These are phyloP conservation scores for Passerculus sandwichensis DNA, from an alignment of 2,797 vertebrate species.

Conservation along the genomic window DNA sequence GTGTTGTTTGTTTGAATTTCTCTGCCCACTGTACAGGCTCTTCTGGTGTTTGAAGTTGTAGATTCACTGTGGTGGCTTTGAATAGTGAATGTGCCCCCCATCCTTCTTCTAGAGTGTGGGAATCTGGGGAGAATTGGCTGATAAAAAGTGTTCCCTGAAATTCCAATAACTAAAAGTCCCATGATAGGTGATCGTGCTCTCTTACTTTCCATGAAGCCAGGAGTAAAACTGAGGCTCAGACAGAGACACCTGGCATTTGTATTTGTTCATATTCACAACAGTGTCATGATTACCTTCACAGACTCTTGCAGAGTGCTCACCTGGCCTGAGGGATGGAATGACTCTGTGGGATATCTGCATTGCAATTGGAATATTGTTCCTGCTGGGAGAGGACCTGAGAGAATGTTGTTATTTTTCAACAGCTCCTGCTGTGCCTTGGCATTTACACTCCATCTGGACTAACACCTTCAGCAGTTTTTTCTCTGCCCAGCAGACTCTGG, in stretches of 20 bases:
- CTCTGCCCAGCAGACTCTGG: background rate
- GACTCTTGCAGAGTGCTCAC: background rate
- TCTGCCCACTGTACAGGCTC: background rate
- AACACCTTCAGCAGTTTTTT: background rate
- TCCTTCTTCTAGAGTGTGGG: background rate
- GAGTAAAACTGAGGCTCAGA: background rate
- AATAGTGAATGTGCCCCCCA: background rate
- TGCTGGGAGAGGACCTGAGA: slow-evolving; percentile 17
- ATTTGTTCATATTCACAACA: slow-evolving; percentile 2
- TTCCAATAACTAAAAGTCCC: background rate
- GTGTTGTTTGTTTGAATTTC: slow-evolving; percentile 51
- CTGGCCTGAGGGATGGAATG: background rate
- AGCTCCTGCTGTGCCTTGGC: background rate
- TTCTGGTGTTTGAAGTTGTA: background rate
- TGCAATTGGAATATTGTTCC: slow-evolving; percentile 10
- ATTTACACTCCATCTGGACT: slow-evolving; percentile 21
- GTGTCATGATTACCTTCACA: background rate
- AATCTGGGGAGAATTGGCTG: background rate
- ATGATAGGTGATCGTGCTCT: background rate
- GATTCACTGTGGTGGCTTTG: background rate
- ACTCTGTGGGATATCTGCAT: slow-evolving; percentile 1
- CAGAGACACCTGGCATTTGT: background rate
- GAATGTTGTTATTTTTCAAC: slow-evolving; percentile 11
- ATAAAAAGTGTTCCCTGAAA: background rate
- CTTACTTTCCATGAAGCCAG: background rate